Evolutionary conservation across 2,888 invertebrate genomes (phyloP).

Genomic region (Ornithoptera alexandrae): DNA sequence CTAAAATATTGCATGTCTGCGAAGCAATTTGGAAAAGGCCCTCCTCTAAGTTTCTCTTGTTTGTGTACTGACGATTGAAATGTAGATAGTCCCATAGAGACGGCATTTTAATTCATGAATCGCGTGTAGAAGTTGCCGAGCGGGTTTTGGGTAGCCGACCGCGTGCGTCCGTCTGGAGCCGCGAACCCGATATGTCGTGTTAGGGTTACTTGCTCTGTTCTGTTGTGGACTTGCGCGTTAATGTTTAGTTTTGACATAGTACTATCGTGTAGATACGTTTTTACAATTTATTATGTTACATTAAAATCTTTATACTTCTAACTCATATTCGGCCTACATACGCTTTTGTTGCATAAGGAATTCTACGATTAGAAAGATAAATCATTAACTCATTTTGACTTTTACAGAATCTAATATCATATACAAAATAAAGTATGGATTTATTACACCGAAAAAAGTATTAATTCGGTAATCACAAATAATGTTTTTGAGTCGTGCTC

Average conservation of each 20-base stretch:
- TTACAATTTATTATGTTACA: neutral
- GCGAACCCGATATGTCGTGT: slow-evolving; percentile 45
- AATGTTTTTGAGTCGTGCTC: no score
- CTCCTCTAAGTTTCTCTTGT: slow-evolving; percentile 84
- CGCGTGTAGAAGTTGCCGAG: slow-evolving; percentile 43
- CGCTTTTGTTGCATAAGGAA: no score
- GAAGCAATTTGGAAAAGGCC: slow-evolving; percentile 89
- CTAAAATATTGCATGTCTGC: slow-evolving; percentile 87
- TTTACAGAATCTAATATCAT: no score
- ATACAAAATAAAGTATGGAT: no score
- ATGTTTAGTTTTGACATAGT: slow-evolving; percentile 48
- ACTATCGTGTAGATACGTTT: slow-evolving; percentile 16
- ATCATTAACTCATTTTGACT: no score
- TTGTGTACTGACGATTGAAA: slow-evolving; percentile 72
- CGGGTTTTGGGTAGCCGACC: slow-evolving; percentile 37
- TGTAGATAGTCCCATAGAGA: slow-evolving; percentile 82
- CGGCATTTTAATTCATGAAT: slow-evolving; percentile 72
- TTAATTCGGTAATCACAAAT: no score
- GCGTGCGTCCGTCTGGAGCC: slow-evolving; percentile 42
- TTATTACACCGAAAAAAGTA: no score
- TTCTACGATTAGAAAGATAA: no score
- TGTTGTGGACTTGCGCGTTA: slow-evolving; percentile 65
- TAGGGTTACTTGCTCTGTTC: slow-evolving; percentile 24
- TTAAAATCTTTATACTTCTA: neutral
- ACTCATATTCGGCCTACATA: neutral